Percentiles rank a stretch among this genome's conserved stretches.
These are phyloP conservation scores for Eutrigla gurnardus DNA, from an alignment of 2,797 vertebrate genomes.

Conservation along the genomic window DNA sequence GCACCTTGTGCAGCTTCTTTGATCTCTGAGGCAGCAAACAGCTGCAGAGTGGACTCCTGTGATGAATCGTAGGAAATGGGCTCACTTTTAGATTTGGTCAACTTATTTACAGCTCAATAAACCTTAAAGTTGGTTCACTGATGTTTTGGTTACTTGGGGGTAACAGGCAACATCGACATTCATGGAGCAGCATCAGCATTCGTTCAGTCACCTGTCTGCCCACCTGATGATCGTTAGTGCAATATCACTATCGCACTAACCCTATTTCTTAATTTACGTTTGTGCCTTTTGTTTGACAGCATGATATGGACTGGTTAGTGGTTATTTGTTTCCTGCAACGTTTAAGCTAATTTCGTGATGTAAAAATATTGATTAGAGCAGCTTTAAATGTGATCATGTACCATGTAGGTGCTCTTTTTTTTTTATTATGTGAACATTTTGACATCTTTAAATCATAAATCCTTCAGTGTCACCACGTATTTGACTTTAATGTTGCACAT, in stretches of 20 bases:
- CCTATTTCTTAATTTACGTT: too few species aligned
- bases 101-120: neutral
- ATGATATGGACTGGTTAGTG: too few species aligned
- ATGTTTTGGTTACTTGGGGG: neutral
- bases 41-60: neutral
- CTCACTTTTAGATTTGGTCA: neutral
- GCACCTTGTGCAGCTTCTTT: slow-evolving; percentile 34
- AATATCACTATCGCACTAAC: too few species aligned
- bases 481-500: neutral
- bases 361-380: neutral
- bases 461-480: neutral
- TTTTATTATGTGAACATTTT: neutral
- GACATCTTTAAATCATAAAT: neutral
- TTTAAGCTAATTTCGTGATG: neutral
- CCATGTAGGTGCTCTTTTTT: too few species aligned
- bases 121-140: neutral
- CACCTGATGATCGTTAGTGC: neutral
- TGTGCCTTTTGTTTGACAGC: too few species aligned
- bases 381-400: neutral
- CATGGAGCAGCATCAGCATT: neutral
- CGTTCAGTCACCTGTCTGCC: neutral
- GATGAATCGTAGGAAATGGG: neutral
- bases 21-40: slow-evolving; percentile 25
- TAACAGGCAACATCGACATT: neutral
- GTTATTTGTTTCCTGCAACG: too few species aligned